Conservation (phyloP, 2,113 vertebrate genomes). For the Menura novaehollandiae region DNA sequence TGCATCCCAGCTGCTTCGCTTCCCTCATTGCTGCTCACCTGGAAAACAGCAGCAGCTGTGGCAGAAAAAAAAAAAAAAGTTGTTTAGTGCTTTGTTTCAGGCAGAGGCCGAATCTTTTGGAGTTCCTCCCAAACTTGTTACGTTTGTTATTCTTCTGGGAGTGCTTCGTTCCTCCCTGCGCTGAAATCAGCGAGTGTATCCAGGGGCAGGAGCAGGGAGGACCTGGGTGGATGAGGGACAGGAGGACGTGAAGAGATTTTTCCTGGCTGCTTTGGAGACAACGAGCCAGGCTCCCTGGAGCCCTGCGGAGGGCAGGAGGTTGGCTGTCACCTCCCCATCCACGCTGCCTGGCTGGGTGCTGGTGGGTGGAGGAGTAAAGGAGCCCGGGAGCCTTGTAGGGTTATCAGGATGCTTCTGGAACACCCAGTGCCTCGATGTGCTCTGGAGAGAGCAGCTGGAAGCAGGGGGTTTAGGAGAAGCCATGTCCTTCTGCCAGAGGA, state of each 20-base stretch:
- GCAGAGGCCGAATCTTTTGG: background rate
- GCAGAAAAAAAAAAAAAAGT: background rate
- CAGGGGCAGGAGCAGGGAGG: background rate
- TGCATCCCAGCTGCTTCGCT: background rate
- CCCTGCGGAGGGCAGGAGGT: fast-evolving
- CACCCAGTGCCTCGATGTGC: fast-evolving
- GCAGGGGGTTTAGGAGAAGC: fast-evolving
- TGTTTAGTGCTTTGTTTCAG: background rate
- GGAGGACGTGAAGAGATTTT: background rate
- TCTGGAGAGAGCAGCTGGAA: background rate
- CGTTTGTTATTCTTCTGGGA: background rate
- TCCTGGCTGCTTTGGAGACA: background rate
- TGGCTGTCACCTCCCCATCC: background rate
- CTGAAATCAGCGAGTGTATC: fast-evolving
- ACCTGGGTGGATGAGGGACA: fast-evolving
- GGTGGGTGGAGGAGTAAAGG: too few relatives aligned
- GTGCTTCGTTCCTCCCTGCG: background rate
- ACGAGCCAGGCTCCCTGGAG: fast-evolving
- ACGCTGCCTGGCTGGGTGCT: fast-evolving
- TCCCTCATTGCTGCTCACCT: background rate
- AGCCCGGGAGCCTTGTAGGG: fast-evolving
- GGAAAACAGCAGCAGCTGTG: background rate
- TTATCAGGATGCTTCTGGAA: background rate
- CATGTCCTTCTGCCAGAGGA: background rate
- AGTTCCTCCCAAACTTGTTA: background rate